These are phyloP conservation scores for Hystrix cristata DNA, from an alignment of 2,113 vertebrate species.

Conservation along the genomic window DNA sequence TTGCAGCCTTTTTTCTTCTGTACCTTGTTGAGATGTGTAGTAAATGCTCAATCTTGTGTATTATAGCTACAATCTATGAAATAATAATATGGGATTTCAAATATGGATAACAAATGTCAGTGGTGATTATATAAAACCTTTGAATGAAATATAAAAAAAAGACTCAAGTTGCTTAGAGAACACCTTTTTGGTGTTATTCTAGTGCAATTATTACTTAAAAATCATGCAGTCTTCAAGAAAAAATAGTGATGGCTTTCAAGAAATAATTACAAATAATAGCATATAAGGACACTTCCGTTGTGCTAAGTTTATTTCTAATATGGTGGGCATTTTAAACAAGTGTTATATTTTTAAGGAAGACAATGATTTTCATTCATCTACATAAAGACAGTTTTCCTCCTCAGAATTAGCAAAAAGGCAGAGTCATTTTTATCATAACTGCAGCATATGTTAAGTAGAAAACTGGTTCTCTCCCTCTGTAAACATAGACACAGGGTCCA, in stretches of 20 bases:
- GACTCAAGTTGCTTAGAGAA: conserved; percentile 7
- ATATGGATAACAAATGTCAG: conserved; percentile 31
- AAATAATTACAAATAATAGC: conserved; percentile 32
- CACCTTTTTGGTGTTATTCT: not conserved
- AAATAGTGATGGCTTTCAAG: conserved; percentile 2
- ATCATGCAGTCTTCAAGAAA: not conserved
- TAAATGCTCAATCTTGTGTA: conserved; percentile 31
- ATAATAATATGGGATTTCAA: conserved; percentile 32
- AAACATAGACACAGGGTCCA: not conserved
- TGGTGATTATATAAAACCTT: not conserved
- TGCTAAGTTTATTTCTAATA: conserved; percentile 25
- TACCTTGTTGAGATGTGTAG: conserved; percentile 17
- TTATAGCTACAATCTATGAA: conserved; percentile 47
- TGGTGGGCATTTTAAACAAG: not conserved
- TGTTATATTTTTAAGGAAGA: not conserved
- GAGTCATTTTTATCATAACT: not conserved
- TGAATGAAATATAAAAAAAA: not conserved
- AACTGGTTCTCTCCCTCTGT: not conserved
- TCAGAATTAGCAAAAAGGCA: not conserved
- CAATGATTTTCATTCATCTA: not conserved
- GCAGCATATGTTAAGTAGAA: not conserved
- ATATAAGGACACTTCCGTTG: not conserved
- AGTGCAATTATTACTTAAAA: conserved; percentile 33
- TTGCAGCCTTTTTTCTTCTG: conserved; percentile 27
- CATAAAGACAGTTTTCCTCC: not conserved